A percentile compares a stretch with the other conserved stretches of the same genome.
Conservation (phyloP, 1,140 invertebrate genomes). For the Cydia pomonella region DNA sequence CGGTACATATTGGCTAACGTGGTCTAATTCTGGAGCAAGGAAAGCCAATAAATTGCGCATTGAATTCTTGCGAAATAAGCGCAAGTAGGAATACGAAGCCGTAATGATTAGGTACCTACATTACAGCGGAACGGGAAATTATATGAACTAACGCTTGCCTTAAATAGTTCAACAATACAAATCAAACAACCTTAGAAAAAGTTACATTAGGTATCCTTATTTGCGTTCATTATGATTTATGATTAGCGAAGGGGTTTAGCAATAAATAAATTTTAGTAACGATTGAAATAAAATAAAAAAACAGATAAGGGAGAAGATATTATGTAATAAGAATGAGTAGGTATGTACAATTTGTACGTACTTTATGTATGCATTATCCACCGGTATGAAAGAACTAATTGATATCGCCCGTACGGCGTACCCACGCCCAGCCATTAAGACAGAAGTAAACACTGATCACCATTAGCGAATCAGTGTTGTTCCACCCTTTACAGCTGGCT, state of each 20-base stretch:
- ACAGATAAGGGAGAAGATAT: too few species aligned
- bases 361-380: neutral
- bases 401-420: neutral
- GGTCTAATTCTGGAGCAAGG: slow-evolving; percentile 19
- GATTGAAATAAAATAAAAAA: too few species aligned
- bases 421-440: neutral
- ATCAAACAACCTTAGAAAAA: too few species aligned
- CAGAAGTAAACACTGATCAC: neutral
- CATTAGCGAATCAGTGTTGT: neutral
- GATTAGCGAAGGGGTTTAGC: too few species aligned
- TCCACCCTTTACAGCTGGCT: slow-evolving; percentile 1
- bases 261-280: too few species aligned
- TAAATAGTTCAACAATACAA: too few species aligned
- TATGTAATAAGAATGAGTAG: too few species aligned
- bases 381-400: neutral
- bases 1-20: slow-evolving; percentile 28
- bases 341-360: neutral
- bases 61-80: slow-evolving; percentile 19
- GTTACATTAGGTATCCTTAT: too few species aligned
- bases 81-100: neutral
- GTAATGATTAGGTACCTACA: neutral
- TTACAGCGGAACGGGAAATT: too few species aligned
- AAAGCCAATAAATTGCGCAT: slow-evolving; percentile 20
- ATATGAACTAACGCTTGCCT: too few species aligned
- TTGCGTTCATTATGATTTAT: too few species aligned